A percentile compares a stretch with the other conserved stretches of the same genome.
phyloP scores from a whole-genome alignment of 2,113 vertebrate species.

The Pteronura brasiliensis region DNA sequence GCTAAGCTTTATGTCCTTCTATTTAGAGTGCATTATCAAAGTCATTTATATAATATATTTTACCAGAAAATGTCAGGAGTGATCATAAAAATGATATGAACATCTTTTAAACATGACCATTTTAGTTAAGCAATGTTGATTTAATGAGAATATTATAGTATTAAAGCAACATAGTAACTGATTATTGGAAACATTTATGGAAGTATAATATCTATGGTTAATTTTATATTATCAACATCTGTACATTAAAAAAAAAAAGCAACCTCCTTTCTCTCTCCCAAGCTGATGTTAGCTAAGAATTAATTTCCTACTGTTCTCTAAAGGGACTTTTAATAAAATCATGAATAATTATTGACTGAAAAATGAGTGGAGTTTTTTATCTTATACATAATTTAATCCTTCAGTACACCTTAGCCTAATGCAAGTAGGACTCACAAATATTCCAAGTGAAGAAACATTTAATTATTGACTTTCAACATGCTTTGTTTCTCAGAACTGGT shows the following conservation, averaged over 20 bases:
- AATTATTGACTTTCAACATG: background rate
- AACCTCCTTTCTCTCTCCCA: background rate
- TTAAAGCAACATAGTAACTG: background rate
- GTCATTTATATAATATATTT: background rate
- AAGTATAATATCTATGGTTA: background rate
- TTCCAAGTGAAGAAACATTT: background rate
- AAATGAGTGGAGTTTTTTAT: background rate
- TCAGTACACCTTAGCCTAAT: background rate
- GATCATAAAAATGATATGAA: background rate
- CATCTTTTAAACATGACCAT: conserved; percentile 4
- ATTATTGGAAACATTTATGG: conserved; percentile 35
- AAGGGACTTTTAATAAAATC: conserved; percentile 43
- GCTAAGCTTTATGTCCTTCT: conserved; percentile 17
- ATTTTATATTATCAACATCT: background rate
- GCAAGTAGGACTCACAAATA: background rate
- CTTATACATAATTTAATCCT: conserved; percentile 17
- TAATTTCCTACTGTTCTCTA: background rate
- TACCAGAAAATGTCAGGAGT: background rate
- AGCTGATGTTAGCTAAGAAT: conserved; percentile 6
- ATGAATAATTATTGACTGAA: conserved; percentile 36
- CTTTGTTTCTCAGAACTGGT: background rate
- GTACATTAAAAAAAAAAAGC: background rate
- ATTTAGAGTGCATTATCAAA: background rate
- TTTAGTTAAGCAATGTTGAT: conserved; percentile 27
- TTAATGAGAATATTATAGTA: conserved; percentile 56